A percentile compares a stretch with the other conserved stretches of the same genome.
Conservation (phyloP, 2,888 invertebrate species). For the Rugalucina vietnamica region DNA sequence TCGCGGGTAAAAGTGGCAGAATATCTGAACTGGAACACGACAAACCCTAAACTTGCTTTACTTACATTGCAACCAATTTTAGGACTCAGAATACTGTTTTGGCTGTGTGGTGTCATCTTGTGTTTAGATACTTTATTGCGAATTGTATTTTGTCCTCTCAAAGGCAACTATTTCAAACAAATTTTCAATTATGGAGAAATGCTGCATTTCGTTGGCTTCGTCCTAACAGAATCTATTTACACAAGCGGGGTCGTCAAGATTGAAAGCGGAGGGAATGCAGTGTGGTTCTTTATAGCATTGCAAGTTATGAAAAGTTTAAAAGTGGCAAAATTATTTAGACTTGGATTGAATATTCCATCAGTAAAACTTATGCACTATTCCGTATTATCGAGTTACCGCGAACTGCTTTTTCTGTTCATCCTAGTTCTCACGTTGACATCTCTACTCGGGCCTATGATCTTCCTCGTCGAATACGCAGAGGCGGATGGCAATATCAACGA, state of each 20-base stretch:
- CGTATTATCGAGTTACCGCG: background rate
- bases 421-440: background rate
- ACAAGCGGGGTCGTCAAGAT: background rate
- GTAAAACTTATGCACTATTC: background rate
- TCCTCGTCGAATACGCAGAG: background rate
- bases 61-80: background rate
- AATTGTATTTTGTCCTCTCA: background rate
- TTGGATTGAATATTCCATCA: background rate
- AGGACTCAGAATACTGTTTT: background rate
- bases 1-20: background rate
- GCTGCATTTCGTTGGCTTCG: background rate
- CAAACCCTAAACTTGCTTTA: background rate
- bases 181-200: background rate
- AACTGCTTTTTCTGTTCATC: background rate
- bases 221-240: background rate
- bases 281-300: background rate
- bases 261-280: background rate
- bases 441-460: background rate
- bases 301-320: background rate
- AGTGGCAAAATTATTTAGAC: background rate
- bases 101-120: background rate
- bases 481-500: background rate
- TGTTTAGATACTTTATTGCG: background rate
- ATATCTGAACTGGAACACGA: background rate
- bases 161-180: background rate